These are phyloP conservation scores for Coleophora deauratella DNA, from an alignment of 2,888 invertebrate genomes.

Conservation along the genomic window DNA sequence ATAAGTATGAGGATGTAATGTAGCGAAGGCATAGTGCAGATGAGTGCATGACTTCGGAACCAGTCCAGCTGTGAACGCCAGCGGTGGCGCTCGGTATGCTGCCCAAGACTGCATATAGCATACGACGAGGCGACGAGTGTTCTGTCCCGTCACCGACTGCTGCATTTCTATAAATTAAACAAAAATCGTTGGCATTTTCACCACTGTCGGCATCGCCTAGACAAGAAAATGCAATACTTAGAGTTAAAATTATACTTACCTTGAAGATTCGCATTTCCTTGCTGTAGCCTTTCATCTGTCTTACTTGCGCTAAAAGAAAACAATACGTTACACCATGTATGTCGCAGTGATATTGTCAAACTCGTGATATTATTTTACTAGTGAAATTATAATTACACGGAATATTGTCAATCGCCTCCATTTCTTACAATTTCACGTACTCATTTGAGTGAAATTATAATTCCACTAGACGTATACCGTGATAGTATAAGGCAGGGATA, in stretches of 20 bases:
- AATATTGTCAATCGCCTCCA: no score
- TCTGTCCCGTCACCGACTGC: constrained; percentile 38
- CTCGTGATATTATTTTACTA: no score
- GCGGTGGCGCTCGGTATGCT: constrained; percentile 78
- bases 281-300: constrained; percentile 52
- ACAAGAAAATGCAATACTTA: no score
- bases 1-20: constrained; percentile 78
- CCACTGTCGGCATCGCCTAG: no score
- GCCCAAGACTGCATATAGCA: constrained; percentile 82
- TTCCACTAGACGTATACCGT: no score
- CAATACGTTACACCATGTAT: not conserved
- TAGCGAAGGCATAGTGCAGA: constrained; percentile 82
- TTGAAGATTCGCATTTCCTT: constrained; percentile 63
- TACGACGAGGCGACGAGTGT: constrained; percentile 64
- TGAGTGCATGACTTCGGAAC: constrained; percentile 83
- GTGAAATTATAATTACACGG: no score
- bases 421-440: no score
- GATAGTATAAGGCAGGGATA: no score
- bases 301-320: constrained; percentile 33
- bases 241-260: no score
- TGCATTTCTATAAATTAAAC: constrained; percentile 43
- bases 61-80: constrained; percentile 77
- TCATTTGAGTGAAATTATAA: no score
- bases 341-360: no score
- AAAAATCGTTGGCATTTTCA: no score